These are phyloP conservation scores for Hippasteria phrygiana DNA, from an alignment of 53 echinoderm and acorn worm genomes.

Conservation along the genomic window DNA sequence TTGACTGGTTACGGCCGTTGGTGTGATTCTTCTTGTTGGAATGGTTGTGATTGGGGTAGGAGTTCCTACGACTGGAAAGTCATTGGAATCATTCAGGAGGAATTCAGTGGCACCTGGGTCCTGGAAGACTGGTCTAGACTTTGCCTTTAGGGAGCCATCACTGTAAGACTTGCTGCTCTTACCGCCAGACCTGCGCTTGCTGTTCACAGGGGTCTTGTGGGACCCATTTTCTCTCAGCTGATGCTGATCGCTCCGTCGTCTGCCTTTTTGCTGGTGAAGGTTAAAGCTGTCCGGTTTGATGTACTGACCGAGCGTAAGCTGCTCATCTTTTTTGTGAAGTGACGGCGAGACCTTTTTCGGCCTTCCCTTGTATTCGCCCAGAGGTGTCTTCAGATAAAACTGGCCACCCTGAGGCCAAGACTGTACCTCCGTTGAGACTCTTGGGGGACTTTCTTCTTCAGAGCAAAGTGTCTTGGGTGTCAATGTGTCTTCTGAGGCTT, in stretches of 20 bases:
- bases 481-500: background rate
- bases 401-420: constrained; percentile 43
- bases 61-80: constrained; percentile 83
- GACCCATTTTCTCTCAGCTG: constrained; percentile 22
- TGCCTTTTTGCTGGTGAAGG: constrained; percentile 57
- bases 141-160: constrained; percentile 56
- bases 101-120: constrained; percentile 60
- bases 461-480: constrained; percentile 27
- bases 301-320: constrained; percentile 72
- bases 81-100: constrained; percentile 71
- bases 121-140: constrained; percentile 26
- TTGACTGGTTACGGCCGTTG: constrained; percentile 74
- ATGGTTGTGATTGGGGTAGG: constrained; percentile 20
- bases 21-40: constrained; percentile 86
- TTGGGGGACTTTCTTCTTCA: constrained; percentile 53
- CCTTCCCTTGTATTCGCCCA: constrained; percentile 31
- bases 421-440: constrained; percentile 7
- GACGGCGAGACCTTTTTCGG: constrained; percentile 51
- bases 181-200: constrained; percentile 61
- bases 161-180: constrained; percentile 69
- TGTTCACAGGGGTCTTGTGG: constrained; percentile 43
- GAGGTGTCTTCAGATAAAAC: constrained; percentile 31
- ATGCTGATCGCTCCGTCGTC: constrained; percentile 46
- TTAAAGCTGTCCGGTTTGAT: constrained; percentile 59
- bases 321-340: constrained; percentile 71